Evolutionary conservation across 2,888 invertebrate species (phyloP).

Genomic region (Drosophila ustulata): DNA sequence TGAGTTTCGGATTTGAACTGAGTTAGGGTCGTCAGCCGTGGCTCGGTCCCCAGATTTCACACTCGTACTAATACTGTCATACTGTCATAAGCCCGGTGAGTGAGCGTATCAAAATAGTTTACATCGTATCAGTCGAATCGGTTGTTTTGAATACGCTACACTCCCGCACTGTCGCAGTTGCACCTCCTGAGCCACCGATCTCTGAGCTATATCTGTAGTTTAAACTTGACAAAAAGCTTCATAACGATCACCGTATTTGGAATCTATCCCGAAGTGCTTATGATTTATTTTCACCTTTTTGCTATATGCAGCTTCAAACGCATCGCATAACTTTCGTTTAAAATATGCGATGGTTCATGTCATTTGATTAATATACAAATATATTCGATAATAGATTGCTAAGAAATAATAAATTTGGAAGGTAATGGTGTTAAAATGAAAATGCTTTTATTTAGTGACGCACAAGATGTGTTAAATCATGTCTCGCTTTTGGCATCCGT

Average conservation of each 20-base stretch:
- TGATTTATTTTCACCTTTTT: constrained; percentile 2
- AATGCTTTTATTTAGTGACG: neutral
- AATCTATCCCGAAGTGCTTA: neutral
- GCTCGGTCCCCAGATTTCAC: constrained; percentile 40
- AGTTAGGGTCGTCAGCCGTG: constrained; percentile 54
- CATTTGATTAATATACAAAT: neutral
- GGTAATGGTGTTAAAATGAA: neutral
- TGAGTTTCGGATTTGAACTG: constrained; percentile 60
- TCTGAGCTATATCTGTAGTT: constrained; percentile 1
- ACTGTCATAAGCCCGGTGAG: constrained; percentile 31
- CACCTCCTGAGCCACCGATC: constrained; percentile 8
- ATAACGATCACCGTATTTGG: constrained; percentile 28
- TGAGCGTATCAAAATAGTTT: constrained; percentile 48
- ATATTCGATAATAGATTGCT: neutral
- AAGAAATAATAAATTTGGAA: too few species aligned
- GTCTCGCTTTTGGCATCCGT: constrained; percentile 5
- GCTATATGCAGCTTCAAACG: neutral
- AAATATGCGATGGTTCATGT: neutral
- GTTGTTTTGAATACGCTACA: constrained; percentile 39
- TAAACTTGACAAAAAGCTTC: constrained; percentile 31
- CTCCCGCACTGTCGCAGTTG: constrained; percentile 3
- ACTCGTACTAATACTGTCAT: constrained; percentile 34
- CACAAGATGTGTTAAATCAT: neutral
- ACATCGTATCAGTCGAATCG: constrained; percentile 11
- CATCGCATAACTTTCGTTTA: neutral